Evolutionary conservation across 2,113 vertebrate genomes (phyloP).

Genomic region (Mus spicilegus): DNA sequence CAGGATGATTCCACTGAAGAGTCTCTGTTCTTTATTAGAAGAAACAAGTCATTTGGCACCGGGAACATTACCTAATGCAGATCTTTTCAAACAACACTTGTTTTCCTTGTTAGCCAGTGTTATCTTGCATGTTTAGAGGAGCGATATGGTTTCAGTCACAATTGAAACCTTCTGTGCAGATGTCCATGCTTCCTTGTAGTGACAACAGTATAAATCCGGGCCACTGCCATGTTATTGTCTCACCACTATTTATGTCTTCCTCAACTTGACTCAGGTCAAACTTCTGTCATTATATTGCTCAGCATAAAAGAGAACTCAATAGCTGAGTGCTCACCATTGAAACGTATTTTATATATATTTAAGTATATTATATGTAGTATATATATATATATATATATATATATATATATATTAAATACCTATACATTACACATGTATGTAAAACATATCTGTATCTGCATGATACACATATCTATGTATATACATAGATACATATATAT

Average conservation of each 20-base stretch:
- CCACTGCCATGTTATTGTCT: conserved; percentile 32
- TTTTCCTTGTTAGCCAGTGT: conserved; percentile 45
- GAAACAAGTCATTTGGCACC: background rate
- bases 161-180: conserved; percentile 45
- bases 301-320: background rate
- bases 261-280: conserved; percentile 21
- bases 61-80: background rate
- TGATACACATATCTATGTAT: no score
- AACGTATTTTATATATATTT: background rate
- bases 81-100: background rate
- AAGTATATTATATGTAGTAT: no score
- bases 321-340: background rate
- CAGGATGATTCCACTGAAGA: background rate
- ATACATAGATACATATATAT: no score
- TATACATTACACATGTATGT: background rate
- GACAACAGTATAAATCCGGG: background rate
- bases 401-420: no score
- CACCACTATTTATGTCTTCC: conserved; percentile 47
- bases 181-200: background rate
- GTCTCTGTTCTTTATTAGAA: background rate
- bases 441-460: no score
- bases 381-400: no score
- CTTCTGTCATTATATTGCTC: background rate
- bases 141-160: conserved; percentile 47
- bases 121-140: conserved; percentile 34